Percentiles rank a stretch among this genome's conserved stretches.
Conservation (phyloP, 2,888 invertebrate species). For the Formica aserva region DNA sequence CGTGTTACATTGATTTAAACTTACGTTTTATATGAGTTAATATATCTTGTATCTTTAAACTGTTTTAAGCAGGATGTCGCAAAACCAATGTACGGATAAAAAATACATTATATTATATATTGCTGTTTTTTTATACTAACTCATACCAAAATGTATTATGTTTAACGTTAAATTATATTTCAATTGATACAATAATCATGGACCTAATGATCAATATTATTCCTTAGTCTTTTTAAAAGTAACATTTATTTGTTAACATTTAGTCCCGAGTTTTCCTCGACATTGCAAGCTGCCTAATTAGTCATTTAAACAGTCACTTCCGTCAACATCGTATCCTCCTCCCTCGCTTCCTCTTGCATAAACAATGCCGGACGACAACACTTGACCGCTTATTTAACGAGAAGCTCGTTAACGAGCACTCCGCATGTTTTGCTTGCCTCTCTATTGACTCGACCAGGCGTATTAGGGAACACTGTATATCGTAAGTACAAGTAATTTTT, state of each 20-base stretch:
- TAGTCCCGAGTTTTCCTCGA: not conserved
- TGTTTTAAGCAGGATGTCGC: not conserved
- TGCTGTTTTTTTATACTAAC: not conserved
- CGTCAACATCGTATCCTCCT: constrained; percentile 1
- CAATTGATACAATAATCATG: not conserved
- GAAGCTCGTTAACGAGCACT: constrained; percentile 25
- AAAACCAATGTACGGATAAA: not conserved
- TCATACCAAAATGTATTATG: not conserved
- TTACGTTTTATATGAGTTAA: not conserved
- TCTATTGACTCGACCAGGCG: constrained; percentile 51
- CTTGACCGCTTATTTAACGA: constrained; percentile 21
- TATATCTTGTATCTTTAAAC: not conserved
- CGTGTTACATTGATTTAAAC: not conserved
- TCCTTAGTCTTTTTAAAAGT: not conserved
- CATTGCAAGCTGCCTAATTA: constrained; percentile 34
- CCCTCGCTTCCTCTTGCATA: constrained; percentile 21
- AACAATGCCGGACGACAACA: constrained; percentile 19
- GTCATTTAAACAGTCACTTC: constrained; percentile 12
- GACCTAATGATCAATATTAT: not conserved
- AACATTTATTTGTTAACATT: not conserved
- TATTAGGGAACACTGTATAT: constrained; percentile 69
- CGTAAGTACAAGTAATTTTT: constrained; percentile 67
- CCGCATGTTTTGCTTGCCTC: constrained; percentile 28
- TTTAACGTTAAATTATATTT: constrained; percentile 17
- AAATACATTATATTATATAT: not conserved